Evolutionary conservation across 2,797 vertebrate species (phyloP), one percentile per base, ranked within the genome.

Genomic region (Vespertilio murinus): DNA sequence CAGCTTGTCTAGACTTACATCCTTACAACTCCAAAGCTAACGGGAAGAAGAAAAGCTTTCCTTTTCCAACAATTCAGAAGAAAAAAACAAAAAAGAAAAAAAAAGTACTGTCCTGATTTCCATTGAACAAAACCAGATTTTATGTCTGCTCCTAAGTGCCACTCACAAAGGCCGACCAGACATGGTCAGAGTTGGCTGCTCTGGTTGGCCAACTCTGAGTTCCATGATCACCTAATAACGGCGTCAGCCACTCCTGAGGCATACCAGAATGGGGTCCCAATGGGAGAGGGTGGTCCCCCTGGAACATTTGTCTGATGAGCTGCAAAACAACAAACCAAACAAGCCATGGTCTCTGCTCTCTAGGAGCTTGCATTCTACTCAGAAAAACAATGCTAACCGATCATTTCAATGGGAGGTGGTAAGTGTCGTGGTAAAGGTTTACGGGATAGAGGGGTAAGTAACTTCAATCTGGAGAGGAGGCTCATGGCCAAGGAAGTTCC

Each of bases 1-100:
- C 86, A 77, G n/a, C 8, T 87, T 87, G 79, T 94, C 95, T 96
- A 75, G 89, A 88, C 40, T 82, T 83, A 93, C 6, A 87, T 70
- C 42, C 71, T 89, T 78, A 83, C 11, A 91, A 79, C 85, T 85
- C 33, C 42, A 93, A 82, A 91, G 82, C 54, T 54, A 83, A 52
- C 64, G 49, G 33, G 45, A 94, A 87, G 45, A 94, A 87, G 54
- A 83, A 89, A 88, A 79, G 4, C 14, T 52, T 71, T 94, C 88
- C 65, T 78, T 75, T 80, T 79, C 79, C 56, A 93, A 56, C 28
- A 64, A 77, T 18, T 85, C 25, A 1, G 42, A 25, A n/a, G 83
- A 42, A 73, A 42, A 42, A 42, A 42, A 47, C n/a, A n/a, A n/a
- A n/a, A n/a, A 25, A n/a, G 83, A 42, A 73, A 42, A 42, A 42